Evolutionary conservation across 2,888 invertebrate genomes (phyloP).

Genomic region (Mythimna vitellina): DNA sequence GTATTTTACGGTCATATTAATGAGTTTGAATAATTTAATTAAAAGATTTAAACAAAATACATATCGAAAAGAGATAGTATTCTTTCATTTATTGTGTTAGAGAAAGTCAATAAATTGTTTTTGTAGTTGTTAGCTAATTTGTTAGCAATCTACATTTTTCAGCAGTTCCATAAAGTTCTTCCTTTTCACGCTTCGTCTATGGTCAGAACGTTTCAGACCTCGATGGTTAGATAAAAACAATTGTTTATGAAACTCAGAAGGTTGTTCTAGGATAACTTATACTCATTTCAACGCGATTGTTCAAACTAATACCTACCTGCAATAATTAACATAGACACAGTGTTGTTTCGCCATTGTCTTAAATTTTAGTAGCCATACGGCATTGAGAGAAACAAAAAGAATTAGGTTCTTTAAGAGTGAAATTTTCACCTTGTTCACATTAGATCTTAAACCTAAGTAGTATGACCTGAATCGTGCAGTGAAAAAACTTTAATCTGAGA

Average conservation of each 20-base stretch:
- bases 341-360: slow-evolving; percentile 60
- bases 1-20: not conserved
- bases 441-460: slow-evolving; percentile 63
- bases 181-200: slow-evolving; percentile 41
- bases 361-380: slow-evolving; percentile 51
- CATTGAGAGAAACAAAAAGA: slow-evolving; percentile 60
- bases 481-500: slow-evolving; percentile 66
- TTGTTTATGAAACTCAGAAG: slow-evolving; percentile 64
- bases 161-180: not conserved
- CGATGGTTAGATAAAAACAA: slow-evolving; percentile 62
- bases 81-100: slow-evolving; percentile 16
- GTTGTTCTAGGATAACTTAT: slow-evolving; percentile 60
- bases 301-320: slow-evolving; percentile 55
- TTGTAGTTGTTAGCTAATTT: not conserved
- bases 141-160: not conserved
- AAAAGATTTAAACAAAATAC: not conserved
- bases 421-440: slow-evolving; percentile 65
- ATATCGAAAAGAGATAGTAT: not conserved
- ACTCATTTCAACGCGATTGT: slow-evolving; percentile 62
- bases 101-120: slow-evolving; percentile 33
- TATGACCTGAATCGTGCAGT: slow-evolving; percentile 70
- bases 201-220: slow-evolving; percentile 59
- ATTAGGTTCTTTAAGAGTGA: slow-evolving; percentile 52
- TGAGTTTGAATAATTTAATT: slow-evolving; percentile 11
- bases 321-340: slow-evolving; percentile 58